Evolutionary conservation across 2,113 vertebrate genomes (phyloP), one percentile per base, ranked within the genome.

Genomic region (Verasper variegatus): DNA sequence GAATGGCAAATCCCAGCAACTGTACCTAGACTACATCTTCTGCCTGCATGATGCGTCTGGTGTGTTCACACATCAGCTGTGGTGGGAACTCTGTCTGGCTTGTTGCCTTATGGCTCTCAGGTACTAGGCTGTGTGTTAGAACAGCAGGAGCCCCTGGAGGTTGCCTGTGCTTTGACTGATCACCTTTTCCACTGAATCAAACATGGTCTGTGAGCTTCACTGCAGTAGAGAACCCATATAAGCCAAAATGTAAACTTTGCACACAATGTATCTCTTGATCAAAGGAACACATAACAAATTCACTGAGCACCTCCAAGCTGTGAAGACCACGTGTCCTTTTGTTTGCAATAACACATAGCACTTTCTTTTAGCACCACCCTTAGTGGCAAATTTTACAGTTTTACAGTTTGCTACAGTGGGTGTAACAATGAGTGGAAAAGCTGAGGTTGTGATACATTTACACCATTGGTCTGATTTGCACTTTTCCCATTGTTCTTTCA

Each of bases 31-130:
- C 57, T 20, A 18, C 26, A 10, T 60, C 26, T 20, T 10, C 15
- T 60, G 57, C 57, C 57, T 26, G 55, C 27, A 6, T 35, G 26
- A 60, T 31, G 57, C 11, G 9, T 35, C 5, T 60, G 14, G 23
- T 58, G 57, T 35, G 57, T 60, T 31, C 57, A 60, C 57, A 59
- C 26, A 31, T 59, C 26, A 59, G 24, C 57, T 18, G 57, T 9
- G 14, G 57, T 31, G 57, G 26, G 24, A 59, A 27, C 27, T 7
- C 15, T 3, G 57, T 18, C 14, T 35, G 57, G 17, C 57, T 60
- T 5, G 57, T 35, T 7, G 15, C n/a, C 54, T 23, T 56, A 11
- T 24, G 26, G 57, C 57, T 35, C 31, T 11, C 37, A 40, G 37
- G 37, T 40, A 20, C 57, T 18, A 3, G 21, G 57, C 24, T 18